phyloP scores from a whole-genome alignment of 1,140 invertebrate species.

The Hydropsyche tenuis region DNA sequence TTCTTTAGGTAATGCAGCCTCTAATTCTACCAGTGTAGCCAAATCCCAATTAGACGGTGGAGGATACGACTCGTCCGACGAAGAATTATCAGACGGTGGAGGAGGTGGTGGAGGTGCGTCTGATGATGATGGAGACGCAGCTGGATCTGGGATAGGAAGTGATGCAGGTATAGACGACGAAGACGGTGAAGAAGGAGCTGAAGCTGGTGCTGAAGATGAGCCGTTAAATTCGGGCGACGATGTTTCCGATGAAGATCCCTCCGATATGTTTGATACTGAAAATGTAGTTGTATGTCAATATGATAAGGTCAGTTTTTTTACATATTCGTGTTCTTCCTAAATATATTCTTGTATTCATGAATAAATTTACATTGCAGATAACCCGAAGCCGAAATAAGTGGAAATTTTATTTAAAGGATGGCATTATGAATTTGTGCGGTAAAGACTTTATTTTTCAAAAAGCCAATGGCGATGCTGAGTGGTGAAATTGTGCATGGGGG shows the following conservation, averaged over 20 bases:
- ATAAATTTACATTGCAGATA: constrained; percentile 70
- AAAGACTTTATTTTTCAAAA: constrained; percentile 99
- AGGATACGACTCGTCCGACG: constrained; percentile 55
- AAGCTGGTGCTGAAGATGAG: constrained; percentile 85
- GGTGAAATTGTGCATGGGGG: constrained; percentile 65
- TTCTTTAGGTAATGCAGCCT: constrained; percentile 15
- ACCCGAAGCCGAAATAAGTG: constrained; percentile 97
- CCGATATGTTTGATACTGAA: constrained; percentile 95
- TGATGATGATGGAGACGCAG: constrained; percentile 71
- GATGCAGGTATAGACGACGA: constrained; percentile 81
- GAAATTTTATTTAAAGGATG: constrained; percentile 99
- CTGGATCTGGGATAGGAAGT: constrained; percentile 71
- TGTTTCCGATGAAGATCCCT: constrained; percentile 95
- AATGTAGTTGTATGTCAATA: constrained; percentile 99
- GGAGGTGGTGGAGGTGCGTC: constrained; percentile 79
- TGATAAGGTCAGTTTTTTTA: constrained; percentile 79
- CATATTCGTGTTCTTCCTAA: not conserved
- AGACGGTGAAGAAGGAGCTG: constrained; percentile 73
- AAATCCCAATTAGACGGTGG: constrained; percentile 48
- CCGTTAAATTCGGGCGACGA: constrained; percentile 96
- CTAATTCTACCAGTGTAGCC: constrained; percentile 28
- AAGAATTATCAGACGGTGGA: constrained; percentile 61
- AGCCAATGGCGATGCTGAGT: constrained; percentile 98
- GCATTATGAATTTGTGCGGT: constrained; percentile 98
- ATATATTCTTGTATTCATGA: not conserved